A percentile compares a stretch with the other conserved stretches of the same genome.
Conservation (phyloP, 2,113 vertebrate species). For the Sebastes fasciatus region DNA sequence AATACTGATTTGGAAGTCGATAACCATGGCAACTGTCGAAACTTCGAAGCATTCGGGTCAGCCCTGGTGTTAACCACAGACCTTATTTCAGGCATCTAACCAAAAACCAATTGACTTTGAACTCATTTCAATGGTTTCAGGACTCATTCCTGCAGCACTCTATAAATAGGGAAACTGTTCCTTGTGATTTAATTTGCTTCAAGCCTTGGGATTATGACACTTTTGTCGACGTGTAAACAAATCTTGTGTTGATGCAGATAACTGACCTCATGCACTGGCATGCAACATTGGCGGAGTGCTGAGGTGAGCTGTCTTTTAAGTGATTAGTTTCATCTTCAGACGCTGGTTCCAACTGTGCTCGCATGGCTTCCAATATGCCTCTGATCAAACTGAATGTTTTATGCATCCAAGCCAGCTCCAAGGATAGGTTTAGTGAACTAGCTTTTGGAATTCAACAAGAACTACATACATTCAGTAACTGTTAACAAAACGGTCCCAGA, state of each 20-base stretch:
- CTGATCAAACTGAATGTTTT: slow-evolving; percentile 21
- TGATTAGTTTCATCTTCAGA: neutral
- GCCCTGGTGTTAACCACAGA: too few species aligned
- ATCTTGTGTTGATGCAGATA: neutral
- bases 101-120: too few species aligned
- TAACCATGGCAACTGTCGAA: too few species aligned
- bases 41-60: too few species aligned
- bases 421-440: slow-evolving; percentile 4
- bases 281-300: neutral
- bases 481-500: slow-evolving; percentile 38
- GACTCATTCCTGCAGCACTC: too few species aligned
- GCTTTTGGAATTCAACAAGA: slow-evolving; percentile 25
- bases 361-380: neutral
- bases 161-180: slow-evolving; percentile 22
- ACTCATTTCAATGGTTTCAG: too few species aligned
- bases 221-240: neutral
- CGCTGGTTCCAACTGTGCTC: neutral
- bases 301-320: neutral
- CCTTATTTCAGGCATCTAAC: too few species aligned
- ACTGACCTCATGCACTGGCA: neutral
- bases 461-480: slow-evolving; percentile 26
- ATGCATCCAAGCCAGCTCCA: neutral
- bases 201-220: neutral
- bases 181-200: slow-evolving; percentile 5
- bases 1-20: too few species aligned